phyloP scores from a whole-genome alignment of 1,140 invertebrate species.

The Drepana arcuata region DNA sequence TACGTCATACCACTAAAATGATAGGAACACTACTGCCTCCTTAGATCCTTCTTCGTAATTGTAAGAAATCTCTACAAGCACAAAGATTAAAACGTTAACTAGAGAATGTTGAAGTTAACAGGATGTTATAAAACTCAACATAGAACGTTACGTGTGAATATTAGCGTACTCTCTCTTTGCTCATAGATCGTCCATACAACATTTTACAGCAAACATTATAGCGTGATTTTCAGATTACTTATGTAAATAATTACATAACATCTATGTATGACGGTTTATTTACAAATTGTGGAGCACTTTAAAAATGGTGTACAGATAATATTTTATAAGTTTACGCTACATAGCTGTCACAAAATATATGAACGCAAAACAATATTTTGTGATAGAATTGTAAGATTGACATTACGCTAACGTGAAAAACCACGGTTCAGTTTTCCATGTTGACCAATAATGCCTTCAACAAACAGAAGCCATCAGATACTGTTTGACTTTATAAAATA shows the following conservation, averaged over 20 bases:
- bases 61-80: conserved; percentile 54
- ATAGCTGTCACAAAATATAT: conserved; percentile 44
- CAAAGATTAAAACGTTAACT: conserved; percentile 35
- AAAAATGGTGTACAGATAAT: conserved; percentile 20
- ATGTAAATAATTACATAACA: conserved; percentile 1
- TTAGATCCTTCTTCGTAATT: conserved; percentile 51
- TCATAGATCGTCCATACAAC: conserved; percentile 41
- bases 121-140: conserved; percentile 37
- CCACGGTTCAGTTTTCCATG: conserved; percentile 26
- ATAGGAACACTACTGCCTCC: conserved; percentile 40
- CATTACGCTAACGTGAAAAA: conserved; percentile 18
- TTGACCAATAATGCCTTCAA: conserved; percentile 42
- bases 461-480: conserved; percentile 12
- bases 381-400: conserved; percentile 31
- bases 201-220: conserved; percentile 2
- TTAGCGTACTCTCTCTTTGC: conserved; percentile 52
- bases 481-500: neutral
- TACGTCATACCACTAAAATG: conserved; percentile 53
- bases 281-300: too few relatives aligned
- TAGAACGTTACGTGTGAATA: conserved; percentile 16
- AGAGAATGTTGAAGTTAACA: conserved; percentile 42
- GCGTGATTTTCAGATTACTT: neutral
- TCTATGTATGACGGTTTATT: too few relatives aligned
- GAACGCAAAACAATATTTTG: conserved; percentile 48
- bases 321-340: conserved; percentile 37